Evolutionary conservation across 2,113 vertebrate genomes (phyloP).

Genomic region (Sturnira hondurensis): DNA sequence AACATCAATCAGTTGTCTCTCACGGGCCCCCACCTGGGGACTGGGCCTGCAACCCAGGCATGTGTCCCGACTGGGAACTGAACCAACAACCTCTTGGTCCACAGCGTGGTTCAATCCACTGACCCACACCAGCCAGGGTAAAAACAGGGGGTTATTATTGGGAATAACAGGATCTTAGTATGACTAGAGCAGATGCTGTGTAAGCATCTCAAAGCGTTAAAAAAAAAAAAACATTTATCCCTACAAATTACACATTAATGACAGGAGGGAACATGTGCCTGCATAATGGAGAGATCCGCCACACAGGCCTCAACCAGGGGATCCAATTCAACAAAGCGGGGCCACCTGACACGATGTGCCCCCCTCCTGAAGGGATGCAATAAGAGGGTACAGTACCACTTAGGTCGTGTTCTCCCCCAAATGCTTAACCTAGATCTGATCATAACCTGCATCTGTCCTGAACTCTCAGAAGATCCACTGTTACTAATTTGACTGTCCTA

Average conservation of each 20-base stretch:
- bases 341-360: neutral
- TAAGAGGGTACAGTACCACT: neutral
- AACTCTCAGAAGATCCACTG: neutral
- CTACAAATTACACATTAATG: neutral
- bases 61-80: too few species aligned
- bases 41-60: too few species aligned
- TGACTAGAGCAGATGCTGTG: neutral
- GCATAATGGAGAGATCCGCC: neutral
- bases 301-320: neutral
- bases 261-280: neutral
- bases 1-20: too few species aligned
- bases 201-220: conserved; percentile 6
- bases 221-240: neutral
- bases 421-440: neutral
- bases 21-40: too few species aligned
- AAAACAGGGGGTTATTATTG: neutral
- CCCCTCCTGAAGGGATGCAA: neutral
- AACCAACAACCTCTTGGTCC: too few species aligned
- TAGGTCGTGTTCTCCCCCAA: neutral
- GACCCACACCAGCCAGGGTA: too few species aligned
- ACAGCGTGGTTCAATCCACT: too few species aligned
- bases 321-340: neutral
- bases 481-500: neutral
- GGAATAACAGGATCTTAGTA: neutral
- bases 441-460: neutral